A percentile compares a stretch with the other conserved stretches of the same genome.
phyloP scores from a whole-genome alignment of 2,113 vertebrate species.

The Ploceus nigricollis region DNA sequence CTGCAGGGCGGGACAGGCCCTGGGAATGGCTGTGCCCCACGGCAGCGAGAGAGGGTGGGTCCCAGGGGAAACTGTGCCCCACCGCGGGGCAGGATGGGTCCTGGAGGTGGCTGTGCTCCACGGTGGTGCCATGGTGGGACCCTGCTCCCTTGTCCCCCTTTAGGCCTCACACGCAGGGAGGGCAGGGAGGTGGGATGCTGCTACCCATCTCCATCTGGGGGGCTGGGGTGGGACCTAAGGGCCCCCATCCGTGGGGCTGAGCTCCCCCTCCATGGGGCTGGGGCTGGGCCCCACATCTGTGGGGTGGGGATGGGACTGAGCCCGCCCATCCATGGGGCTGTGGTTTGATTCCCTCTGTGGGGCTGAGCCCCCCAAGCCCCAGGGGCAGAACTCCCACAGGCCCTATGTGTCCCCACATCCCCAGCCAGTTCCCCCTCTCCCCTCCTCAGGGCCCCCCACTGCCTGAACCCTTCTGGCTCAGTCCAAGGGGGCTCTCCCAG shows the following conservation, averaged over 20 bases:
- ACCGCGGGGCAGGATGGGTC: no score
- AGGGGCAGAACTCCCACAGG: not conserved
- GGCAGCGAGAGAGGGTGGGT: not conserved
- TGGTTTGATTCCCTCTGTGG: not conserved
- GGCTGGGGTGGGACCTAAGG: not conserved
- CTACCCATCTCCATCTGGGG: not conserved
- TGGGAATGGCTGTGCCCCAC: not conserved
- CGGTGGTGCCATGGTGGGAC: fast-evolving
- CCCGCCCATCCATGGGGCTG: not conserved
- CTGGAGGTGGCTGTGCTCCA: fast-evolving
- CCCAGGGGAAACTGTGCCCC: not conserved
- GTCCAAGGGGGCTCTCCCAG: not conserved
- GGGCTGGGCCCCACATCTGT: not conserved
- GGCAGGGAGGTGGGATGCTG: not conserved
- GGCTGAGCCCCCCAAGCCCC: not conserved
- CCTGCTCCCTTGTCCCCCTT: not conserved
- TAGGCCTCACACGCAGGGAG: not conserved
- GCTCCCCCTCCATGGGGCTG: not conserved
- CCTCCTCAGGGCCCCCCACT: not conserved
- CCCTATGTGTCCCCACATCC: not conserved
- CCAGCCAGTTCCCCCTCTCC: no score
- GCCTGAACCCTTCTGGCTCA: not conserved
- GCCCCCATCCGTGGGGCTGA: not conserved
- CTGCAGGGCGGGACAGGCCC: fast-evolving
- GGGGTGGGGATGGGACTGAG: not conserved